phyloP scores from a whole-genome alignment of 2,113 vertebrate genomes.

The Atherinomorus stipes region DNA sequence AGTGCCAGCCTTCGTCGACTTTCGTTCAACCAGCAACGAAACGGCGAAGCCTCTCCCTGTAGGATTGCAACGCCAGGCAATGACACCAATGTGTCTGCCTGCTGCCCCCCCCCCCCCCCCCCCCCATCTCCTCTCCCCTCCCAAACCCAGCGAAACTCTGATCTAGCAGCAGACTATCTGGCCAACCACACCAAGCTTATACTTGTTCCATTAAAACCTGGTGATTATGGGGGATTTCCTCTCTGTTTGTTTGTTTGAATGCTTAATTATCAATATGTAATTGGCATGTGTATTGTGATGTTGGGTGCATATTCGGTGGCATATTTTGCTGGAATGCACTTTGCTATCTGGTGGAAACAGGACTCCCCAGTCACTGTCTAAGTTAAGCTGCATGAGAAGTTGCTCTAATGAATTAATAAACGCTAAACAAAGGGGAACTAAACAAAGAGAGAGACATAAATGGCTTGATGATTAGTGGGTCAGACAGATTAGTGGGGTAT shows the following conservation, averaged over 20 bases:
- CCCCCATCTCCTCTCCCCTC: constrained; percentile 2
- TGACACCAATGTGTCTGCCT: constrained; percentile 71
- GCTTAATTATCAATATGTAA: constrained; percentile 80
- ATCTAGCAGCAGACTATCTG: constrained; percentile 74
- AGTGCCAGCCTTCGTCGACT: constrained; percentile 67
- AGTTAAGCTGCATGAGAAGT: constrained; percentile 75
- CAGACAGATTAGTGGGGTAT: constrained; percentile 73
- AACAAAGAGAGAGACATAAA: constrained; percentile 76
- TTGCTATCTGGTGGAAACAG: constrained; percentile 73
- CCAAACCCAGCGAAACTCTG: constrained; percentile 58
- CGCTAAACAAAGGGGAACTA: constrained; percentile 72
- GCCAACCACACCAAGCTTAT: constrained; percentile 70
- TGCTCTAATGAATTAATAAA: constrained; percentile 78
- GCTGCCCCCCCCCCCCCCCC: neutral
- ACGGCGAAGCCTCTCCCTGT: constrained; percentile 64
- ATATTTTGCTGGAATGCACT: constrained; percentile 46
- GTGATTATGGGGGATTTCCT: constrained; percentile 77
- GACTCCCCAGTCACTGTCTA: constrained; percentile 68
- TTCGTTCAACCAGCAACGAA: constrained; percentile 50
- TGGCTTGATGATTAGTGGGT: constrained; percentile 74
- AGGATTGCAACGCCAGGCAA: constrained; percentile 76
- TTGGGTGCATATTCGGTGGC: constrained; percentile 57
- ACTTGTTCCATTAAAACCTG: constrained; percentile 78
- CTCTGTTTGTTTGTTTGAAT: constrained; percentile 79
- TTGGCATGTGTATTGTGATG: constrained; percentile 70